Percentiles rank a stretch among this genome's conserved stretches.
Evolutionary conservation across 2,113 vertebrate species (phyloP).

Genomic region (Leptobrachium leishanense): DNA sequence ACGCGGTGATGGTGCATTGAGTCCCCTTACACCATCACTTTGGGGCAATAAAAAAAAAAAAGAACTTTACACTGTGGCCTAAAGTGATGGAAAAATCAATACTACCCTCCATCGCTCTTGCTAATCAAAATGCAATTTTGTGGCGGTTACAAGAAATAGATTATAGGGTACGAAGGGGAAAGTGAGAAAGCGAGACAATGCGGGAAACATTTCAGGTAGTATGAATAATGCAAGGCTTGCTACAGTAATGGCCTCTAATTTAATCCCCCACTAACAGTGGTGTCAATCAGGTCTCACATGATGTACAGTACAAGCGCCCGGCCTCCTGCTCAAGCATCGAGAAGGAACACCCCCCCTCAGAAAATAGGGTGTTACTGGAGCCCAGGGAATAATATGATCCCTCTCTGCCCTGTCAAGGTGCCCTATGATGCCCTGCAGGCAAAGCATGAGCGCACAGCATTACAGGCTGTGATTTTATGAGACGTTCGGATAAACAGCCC

Average conservation of each 20-base stretch:
- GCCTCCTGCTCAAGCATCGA: background rate
- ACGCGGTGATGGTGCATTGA: no score
- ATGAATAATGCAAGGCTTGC: constrained; percentile 24
- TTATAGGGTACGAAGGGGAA: background rate
- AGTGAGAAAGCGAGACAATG: background rate
- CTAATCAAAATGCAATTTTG: constrained; percentile 6
- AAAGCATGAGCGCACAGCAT: no score
- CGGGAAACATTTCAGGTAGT: background rate
- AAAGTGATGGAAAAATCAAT: background rate
- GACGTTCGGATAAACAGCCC: no score
- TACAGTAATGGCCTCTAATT: constrained; percentile 10
- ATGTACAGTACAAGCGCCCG: background rate
- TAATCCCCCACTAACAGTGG: background rate
- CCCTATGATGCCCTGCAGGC: no score
- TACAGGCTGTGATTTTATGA: no score
- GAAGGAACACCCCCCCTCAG: no score
- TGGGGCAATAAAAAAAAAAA: no score
- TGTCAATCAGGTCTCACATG: constrained; percentile 1
- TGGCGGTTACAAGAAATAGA: constrained; percentile 5
- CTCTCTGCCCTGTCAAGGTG: no score
- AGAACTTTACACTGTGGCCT: no score
- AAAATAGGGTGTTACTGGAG: no score
- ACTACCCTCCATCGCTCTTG: background rate
- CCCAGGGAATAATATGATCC: no score
- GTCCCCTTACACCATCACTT: no score